A percentile compares a stretch with the other conserved stretches of the same genome.
Evolutionary conservation across 2,113 vertebrate species (phyloP).

Genomic region (Cnemophilus loriae): DNA sequence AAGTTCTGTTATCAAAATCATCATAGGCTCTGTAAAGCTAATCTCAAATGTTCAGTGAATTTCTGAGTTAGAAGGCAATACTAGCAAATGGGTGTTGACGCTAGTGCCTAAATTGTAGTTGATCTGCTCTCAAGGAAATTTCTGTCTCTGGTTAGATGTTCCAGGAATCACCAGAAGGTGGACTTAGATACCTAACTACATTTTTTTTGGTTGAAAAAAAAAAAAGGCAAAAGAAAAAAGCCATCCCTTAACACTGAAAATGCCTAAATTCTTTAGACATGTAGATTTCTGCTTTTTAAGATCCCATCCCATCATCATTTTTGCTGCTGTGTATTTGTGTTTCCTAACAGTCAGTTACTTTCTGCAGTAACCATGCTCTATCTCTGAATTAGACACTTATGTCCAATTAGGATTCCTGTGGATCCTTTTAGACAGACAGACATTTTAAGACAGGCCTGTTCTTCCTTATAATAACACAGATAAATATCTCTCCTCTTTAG

Average conservation of each 20-base stretch:
- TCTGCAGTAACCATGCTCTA: neutral
- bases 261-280: neutral
- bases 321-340: neutral
- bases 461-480: neutral
- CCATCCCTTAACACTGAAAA: neutral
- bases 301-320: neutral
- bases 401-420: neutral
- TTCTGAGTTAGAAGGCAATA: neutral
- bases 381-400: neutral
- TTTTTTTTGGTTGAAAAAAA: neutral
- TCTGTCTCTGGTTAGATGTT: neutral
- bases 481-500: constrained; percentile 5
- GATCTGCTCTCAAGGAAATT: neutral
- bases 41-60: neutral
- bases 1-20: neutral
- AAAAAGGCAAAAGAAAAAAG: fast-evolving
- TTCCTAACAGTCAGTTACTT: neutral
- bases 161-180: constrained; percentile 39
- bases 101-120: neutral
- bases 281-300: neutral
- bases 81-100: neutral
- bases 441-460: neutral
- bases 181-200: constrained; percentile 12
- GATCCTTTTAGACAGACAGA: neutral
- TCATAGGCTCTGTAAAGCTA: neutral